Percentiles rank a stretch among this genome's conserved stretches.
Conservation (phyloP, 2,888 invertebrate genomes). For the Ramazzottius varieornatus region DNA sequence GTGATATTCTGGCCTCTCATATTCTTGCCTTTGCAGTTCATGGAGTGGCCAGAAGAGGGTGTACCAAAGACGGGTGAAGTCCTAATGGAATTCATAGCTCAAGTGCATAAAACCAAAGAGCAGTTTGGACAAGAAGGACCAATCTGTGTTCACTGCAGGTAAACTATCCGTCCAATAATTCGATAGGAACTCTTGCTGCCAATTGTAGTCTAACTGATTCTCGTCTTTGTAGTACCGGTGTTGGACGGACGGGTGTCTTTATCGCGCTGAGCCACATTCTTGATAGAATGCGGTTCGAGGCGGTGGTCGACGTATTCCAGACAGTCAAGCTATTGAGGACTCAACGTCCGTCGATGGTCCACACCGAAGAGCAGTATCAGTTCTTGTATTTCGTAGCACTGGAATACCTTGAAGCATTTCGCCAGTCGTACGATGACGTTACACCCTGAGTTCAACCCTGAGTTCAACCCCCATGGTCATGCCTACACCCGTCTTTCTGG, state of each 20-base stretch:
- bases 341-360: conserved; percentile 96
- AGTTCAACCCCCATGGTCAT: too few species aligned
- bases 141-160: conserved; percentile 91
- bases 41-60: conserved; percentile 33
- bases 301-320: conserved; percentile 95
- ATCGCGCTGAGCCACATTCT: conserved; percentile 87
- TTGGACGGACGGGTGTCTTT: conserved; percentile 93
- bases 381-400: conserved; percentile 96
- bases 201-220: too few species aligned
- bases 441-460: too few species aligned
- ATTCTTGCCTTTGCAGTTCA: too few species aligned
- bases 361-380: conserved; percentile 98
- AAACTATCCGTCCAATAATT: background rate
- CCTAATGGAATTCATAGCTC: conserved; percentile 96
- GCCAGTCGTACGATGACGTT: conserved; percentile 32
- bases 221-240: conserved; percentile 51
- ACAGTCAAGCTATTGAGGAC: conserved; percentile 90
- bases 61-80: conserved; percentile 94
- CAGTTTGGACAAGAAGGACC: conserved; percentile 99
- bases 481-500: too few species aligned
- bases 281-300: conserved; percentile 96
- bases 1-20: conserved; percentile 19
- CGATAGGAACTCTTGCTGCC: background rate
- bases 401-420: conserved; percentile 91
- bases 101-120: conserved; percentile 97